Base-by-base conservation (phyloP, 1,140 invertebrate species). In the Manduca sexta region DNA sequence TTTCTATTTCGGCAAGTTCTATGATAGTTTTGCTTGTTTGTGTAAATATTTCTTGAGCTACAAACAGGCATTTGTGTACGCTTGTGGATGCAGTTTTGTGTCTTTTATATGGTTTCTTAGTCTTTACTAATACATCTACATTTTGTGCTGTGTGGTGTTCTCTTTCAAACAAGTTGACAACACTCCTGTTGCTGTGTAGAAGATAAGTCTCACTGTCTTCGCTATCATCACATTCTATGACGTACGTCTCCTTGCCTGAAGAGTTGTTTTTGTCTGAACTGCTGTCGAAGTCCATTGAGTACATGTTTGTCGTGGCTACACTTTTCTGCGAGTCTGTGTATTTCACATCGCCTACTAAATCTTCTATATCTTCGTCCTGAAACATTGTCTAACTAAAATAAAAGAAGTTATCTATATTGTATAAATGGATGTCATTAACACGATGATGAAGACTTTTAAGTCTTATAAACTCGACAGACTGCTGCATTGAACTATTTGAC, bases 11-110 rank as follows among this genome's bases (percentile, higher is more conserved):
- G 8, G 68, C 75, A 34, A 84, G 41, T 43, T 84, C 70, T 18
- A 83, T 64, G n/a, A 84, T 78, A 17, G 81, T 83, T 67, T 81
- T 84, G 40, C 81, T 84, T 0, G 81, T 84, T 53, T 84, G 81
- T 10, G 81, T 84, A 21, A 64, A 84, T 30, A 59, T 77, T 56
- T 84, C 76, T 49, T 82, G 68, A 10, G 69, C 55, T 15, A 71
- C 14, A 16, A 66, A 50, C 5, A 61, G 52, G 29, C 52, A 65
- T 39, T 50, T 53, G 12, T 60, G 58, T 2, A 54, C 7, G 37
- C 51, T 63, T 2, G 58, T 46, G 30, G 61, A 47, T 6, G 50
- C 54, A 15, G 51, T 44, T 44, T 48, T 68, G 31, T 40, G 51
- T 2, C 61, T 49, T 56, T 49, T 63, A 33, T 51, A 40, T 13